These are phyloP conservation scores for Arnoldichthys spilopterus DNA, from an alignment of 2,797 vertebrate species.

Conservation along the genomic window DNA sequence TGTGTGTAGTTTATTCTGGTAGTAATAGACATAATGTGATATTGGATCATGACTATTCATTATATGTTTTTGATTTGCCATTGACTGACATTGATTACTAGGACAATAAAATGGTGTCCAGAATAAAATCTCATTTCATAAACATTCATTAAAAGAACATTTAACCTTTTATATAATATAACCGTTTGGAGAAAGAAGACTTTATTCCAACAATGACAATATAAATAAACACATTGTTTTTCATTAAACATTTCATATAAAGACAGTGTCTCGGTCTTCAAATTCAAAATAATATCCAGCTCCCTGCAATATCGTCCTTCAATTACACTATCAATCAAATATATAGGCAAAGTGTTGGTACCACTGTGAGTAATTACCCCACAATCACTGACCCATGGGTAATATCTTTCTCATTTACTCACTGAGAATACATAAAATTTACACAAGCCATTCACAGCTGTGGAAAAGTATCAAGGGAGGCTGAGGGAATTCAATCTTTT, in stretches of 20 bases:
- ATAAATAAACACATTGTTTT: background rate
- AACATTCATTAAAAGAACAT: background rate
- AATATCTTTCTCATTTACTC: slow-evolving; percentile 58
- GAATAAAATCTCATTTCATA: background rate
- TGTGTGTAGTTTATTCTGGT: no score
- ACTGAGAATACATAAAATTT: slow-evolving; percentile 55
- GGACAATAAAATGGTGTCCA: background rate
- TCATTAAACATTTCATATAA: background rate
- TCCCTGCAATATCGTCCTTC: slow-evolving; percentile 23
- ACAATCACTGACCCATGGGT: slow-evolving; percentile 62
- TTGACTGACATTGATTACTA: no score
- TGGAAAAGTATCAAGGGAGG: slow-evolving; percentile 33
- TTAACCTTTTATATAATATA: no score
- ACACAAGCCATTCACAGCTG: slow-evolving; percentile 43
- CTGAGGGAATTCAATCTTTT: slow-evolving; percentile 47
- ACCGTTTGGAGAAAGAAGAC: background rate
- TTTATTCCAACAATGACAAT: background rate
- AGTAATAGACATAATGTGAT: background rate
- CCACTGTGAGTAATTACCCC: slow-evolving; percentile 37
- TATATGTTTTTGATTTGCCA: background rate
- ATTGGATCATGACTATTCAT: background rate
- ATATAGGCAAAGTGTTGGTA: slow-evolving; percentile 44
- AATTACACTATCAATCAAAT: slow-evolving; percentile 48
- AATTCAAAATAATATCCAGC: background rate
- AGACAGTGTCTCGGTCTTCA: background rate